Evolutionary conservation across 2,888 invertebrate genomes (phyloP).

Genomic region (Rhabditophanes sp.): DNA sequence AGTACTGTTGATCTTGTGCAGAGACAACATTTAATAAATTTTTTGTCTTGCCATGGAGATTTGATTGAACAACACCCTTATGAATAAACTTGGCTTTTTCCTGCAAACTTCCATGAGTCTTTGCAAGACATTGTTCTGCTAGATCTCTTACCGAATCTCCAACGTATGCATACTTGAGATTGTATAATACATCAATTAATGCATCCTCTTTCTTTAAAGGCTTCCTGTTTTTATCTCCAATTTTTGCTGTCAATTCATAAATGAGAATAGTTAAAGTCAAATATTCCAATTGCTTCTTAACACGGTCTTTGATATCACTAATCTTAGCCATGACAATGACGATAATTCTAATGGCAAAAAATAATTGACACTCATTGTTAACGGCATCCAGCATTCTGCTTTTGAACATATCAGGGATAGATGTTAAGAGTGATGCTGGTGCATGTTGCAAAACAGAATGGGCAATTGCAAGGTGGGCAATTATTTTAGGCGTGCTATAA

Average conservation of each 20-base stretch:
- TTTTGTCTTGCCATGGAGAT: too few relatives aligned
- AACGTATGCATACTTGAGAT: conserved; percentile 50
- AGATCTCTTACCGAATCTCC: conserved; percentile 47
- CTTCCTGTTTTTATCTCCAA: conserved; percentile 8
- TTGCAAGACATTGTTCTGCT: neutral
- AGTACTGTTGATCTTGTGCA: too few relatives aligned
- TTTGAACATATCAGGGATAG: conserved; percentile 22
- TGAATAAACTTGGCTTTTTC: conserved; percentile 15
- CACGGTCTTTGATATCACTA: conserved; percentile 5
- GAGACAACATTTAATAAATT: too few relatives aligned
- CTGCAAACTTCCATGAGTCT: conserved; percentile 8
- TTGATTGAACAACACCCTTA: too few relatives aligned
- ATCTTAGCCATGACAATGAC: conserved; percentile 44
- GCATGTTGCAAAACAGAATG: conserved; percentile 23
- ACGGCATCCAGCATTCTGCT: conserved; percentile 44
- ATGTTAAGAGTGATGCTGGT: conserved; percentile 1
- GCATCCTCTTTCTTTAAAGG: conserved; percentile 18
- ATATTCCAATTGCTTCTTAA: too few relatives aligned
- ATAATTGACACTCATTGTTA: conserved; percentile 46
- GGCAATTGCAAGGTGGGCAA: conserved; percentile 18
- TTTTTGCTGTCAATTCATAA: conserved; percentile 17
- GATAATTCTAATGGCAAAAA: conserved; percentile 46
- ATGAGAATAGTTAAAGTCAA: conserved; percentile 11
- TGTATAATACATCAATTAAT: conserved; percentile 44
- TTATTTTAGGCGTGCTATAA: conserved; percentile 14